Evolutionary conservation across 2,797 vertebrate species (phyloP).

Genomic region (Saxicola maurus): DNA sequence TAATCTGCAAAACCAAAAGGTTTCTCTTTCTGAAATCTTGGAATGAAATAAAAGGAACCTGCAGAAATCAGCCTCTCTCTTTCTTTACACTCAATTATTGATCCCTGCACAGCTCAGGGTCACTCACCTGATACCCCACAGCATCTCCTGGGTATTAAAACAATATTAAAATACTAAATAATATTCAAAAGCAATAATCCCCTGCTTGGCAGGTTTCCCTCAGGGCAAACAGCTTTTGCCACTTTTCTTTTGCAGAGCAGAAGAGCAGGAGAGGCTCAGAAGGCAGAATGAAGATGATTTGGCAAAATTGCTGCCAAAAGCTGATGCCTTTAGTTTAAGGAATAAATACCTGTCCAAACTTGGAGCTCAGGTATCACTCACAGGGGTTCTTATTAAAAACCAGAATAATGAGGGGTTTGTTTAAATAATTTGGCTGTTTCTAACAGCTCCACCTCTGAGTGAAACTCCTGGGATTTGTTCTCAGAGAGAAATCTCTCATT

Average conservation of each 20-base stretch:
- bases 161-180: fast-evolving
- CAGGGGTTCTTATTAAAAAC: background rate
- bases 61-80: conserved; percentile 34
- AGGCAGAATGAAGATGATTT: conserved; percentile 59
- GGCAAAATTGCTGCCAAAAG: conserved; percentile 72
- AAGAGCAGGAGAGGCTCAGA: conserved; percentile 43
- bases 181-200: fast-evolving
- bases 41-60: conserved; percentile 59
- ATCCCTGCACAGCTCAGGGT: background rate
- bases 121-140: background rate
- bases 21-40: conserved; percentile 3
- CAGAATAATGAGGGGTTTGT: background rate
- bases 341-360: conserved; percentile 84
- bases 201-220: background rate
- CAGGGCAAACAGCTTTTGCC: background rate
- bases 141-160: background rate
- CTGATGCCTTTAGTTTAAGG: conserved; percentile 76
- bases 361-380: conserved; percentile 76
- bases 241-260: conserved; percentile 62
- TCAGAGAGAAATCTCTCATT: background rate
- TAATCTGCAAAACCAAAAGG: background rate
- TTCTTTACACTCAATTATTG: background rate
- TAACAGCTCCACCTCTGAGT: background rate
- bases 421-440: background rate
- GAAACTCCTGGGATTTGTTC: background rate